Conservation (phyloP, 2,797 vertebrate species). For the Natrix natrix region DNA sequence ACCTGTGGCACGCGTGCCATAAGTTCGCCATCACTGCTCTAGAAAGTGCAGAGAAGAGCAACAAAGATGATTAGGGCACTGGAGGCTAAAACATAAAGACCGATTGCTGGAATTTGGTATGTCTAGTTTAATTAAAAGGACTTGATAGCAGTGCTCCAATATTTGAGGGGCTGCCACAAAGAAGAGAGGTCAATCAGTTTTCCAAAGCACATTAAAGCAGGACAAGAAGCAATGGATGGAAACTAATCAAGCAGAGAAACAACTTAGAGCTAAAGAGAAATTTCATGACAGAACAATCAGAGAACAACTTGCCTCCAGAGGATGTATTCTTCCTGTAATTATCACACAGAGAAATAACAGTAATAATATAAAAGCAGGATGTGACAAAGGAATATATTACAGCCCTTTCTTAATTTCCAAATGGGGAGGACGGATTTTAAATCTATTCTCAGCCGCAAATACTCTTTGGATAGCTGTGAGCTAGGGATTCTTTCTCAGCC, state of each 20-base stretch:
- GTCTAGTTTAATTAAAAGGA: not conserved
- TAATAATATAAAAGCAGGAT: not conserved
- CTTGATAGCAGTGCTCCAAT: not conserved
- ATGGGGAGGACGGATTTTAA: not conserved
- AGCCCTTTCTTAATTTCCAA: not conserved
- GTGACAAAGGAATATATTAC: not conserved
- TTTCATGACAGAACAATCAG: no score
- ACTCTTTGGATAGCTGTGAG: not conserved
- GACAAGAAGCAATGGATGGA: no score
- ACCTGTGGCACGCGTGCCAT: no score
- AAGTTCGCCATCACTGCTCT: not conserved
- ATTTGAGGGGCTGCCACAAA: not conserved
- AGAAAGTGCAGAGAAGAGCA: not conserved
- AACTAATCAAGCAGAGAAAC: no score
- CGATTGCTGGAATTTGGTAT: not conserved
- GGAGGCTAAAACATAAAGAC: not conserved
- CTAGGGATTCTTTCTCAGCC: not conserved
- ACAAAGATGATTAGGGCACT: not conserved
- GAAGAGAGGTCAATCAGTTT: not conserved
- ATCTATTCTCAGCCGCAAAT: not conserved
- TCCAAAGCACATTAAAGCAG: not conserved
- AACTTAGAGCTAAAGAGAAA: no score
- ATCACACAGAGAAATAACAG: not conserved
- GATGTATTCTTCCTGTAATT: not conserved
- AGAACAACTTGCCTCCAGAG: no score